Conservation (phyloP, 2,797 vertebrate species). For the Enteromius trimaculatus region DNA sequence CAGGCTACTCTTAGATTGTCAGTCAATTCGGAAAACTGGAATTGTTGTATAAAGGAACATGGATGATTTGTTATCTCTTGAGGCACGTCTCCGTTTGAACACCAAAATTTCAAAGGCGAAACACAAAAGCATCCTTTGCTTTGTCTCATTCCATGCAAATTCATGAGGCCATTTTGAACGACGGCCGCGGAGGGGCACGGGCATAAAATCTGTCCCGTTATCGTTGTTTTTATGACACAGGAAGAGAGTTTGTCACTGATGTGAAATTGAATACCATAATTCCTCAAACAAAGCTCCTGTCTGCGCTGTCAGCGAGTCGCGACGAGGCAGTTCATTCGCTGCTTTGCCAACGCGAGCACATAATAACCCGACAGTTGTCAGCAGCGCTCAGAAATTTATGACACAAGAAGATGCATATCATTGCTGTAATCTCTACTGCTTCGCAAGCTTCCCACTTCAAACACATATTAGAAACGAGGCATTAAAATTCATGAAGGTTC, state of each 20-base stretch:
- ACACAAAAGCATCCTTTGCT: conserved; percentile 18
- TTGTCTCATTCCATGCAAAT: conserved; percentile 51
- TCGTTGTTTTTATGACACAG: conserved; percentile 54
- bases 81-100: neutral
- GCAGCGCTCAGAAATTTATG: conserved; percentile 47
- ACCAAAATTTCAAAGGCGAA: neutral
- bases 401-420: conserved; percentile 50
- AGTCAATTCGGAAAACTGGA: neutral
- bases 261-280: conserved; percentile 60
- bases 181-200: conserved; percentile 10
- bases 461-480: conserved; percentile 56
- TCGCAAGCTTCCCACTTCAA: conserved; percentile 45
- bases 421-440: conserved; percentile 42
- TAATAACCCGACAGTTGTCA: conserved; percentile 54
- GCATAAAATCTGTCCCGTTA: conserved; percentile 47
- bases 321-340: conserved; percentile 29
- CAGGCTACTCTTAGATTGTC: neutral
- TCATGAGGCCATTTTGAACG: conserved; percentile 54
- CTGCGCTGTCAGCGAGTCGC: conserved; percentile 37
- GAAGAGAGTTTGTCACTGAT: conserved; percentile 56
- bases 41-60: neutral
- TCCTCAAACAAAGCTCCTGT: conserved; percentile 47
- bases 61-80: neutral
- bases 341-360: neutral
- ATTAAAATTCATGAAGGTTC: conserved; percentile 63